Conservation (phyloP, 2,797 vertebrate genomes). For the Microctenopoma lineatum region DNA sequence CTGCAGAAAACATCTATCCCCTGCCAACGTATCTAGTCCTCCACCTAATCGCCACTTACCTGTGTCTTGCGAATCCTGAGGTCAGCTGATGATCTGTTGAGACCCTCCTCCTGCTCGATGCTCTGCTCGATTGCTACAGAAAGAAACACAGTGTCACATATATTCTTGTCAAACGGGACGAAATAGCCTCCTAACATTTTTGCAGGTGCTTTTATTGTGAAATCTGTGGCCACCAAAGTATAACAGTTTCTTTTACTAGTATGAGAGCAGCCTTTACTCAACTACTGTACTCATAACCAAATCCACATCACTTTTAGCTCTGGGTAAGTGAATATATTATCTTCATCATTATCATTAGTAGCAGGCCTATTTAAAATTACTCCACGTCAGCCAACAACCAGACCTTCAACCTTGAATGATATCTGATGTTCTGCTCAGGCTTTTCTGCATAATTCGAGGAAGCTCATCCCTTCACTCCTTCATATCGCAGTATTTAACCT, state of each 20-base stretch:
- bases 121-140: constrained; percentile 92
- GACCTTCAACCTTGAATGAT: too few species aligned
- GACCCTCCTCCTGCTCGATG: constrained; percentile 94
- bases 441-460: too few species aligned
- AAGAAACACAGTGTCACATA: constrained; percentile 26
- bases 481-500: too few species aligned
- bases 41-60: constrained; percentile 72
- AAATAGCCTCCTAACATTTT: background rate
- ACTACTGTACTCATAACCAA: too few species aligned
- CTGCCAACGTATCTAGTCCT: background rate
- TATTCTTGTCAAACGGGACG: background rate
- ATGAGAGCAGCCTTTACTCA: background rate
- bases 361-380: too few species aligned
- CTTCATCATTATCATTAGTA: too few species aligned
- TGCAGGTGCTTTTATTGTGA: constrained; percentile 22
- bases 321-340: too few species aligned
- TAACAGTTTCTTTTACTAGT: background rate
- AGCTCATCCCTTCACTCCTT: too few species aligned
- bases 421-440: too few species aligned
- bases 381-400: too few species aligned
- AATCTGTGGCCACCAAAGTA: background rate
- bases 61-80: constrained; percentile 95
- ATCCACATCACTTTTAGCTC: too few species aligned
- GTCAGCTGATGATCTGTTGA: constrained; percentile 95
- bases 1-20: background rate